Conservation (phyloP, 2,797 vertebrate species). For the Gymnodraco acuticeps region DNA sequence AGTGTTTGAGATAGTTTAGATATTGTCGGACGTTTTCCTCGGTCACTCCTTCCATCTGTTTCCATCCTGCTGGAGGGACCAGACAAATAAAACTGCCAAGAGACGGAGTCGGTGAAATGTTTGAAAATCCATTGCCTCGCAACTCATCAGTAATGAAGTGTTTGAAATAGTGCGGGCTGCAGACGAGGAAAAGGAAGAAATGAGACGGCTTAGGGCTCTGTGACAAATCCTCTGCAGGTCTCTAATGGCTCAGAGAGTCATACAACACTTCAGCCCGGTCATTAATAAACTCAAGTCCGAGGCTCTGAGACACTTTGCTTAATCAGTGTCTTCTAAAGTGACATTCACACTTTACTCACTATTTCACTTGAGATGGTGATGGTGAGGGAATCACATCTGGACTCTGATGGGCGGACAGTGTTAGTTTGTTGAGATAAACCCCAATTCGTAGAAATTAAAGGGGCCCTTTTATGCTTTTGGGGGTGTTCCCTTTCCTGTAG, state of each 20-base stretch:
- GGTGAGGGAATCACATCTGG: conserved; percentile 51
- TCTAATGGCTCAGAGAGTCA: conserved; percentile 53
- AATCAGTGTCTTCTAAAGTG: conserved; percentile 34
- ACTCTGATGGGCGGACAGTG: conserved; percentile 7
- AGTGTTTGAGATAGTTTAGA: conserved; percentile 64
- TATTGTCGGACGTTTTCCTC: conserved; percentile 37
- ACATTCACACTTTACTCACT: conserved; percentile 6
- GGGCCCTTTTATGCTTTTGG: no score
- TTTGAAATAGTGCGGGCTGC: conserved; percentile 65
- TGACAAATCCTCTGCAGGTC: conserved; percentile 57
- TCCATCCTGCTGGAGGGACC: conserved; percentile 57
- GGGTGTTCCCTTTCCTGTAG: no score
- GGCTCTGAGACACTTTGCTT: conserved; percentile 11
- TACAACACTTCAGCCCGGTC: conserved; percentile 44
- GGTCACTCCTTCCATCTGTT: conserved; percentile 55
- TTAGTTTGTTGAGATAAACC: background rate
- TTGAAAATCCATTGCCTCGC: conserved; percentile 73
- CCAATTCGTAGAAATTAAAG: background rate
- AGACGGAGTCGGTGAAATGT: conserved; percentile 70
- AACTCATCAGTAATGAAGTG: conserved; percentile 82
- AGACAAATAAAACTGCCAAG: conserved; percentile 52
- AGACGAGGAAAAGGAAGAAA: conserved; percentile 21
- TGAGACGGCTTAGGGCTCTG: conserved; percentile 25
- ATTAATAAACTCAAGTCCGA: conserved; percentile 49
- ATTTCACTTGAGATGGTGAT: conserved; percentile 27